Base-by-base conservation (phyloP, 2,888 invertebrate species). In the Meliscaeva auricollis region DNA sequence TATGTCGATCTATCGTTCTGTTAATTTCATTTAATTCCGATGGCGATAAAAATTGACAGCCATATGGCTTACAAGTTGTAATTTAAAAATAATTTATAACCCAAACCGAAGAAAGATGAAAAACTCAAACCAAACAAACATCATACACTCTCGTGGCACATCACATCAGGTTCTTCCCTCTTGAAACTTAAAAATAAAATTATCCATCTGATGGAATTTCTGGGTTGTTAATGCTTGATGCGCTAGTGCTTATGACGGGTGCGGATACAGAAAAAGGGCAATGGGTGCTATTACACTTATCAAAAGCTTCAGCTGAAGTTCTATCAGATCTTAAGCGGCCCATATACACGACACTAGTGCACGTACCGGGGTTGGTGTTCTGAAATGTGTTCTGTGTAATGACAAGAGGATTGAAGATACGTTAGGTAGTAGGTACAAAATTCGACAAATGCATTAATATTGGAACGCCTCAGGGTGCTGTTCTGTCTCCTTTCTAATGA, bases 31-130 rank as follows among this genome's bases (percentile, higher is more conserved):
- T 85, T 76, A 73, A 85, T 80, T 62, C 44, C 80, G 56, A 76
- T 81, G 85, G 76, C 76, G 70, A 85, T 85, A 85, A 81, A 81
- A 85, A 81, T 81, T 81, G 80, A 81, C 80, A 77, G 80, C 81
- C 80, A 85, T 81, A 85, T 81, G 81, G 85, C 64, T 81, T 77
- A 73, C 73, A 85, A 70, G 79, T 70, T 84, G 84, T 84, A 84
- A 74, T 75, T 73, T 85, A 77, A 68, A 81, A 85, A 85, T 85
- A 85, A 77, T 85, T 85, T 85, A 81, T 77, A 73, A 69, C 76
- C 76, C 22, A 20, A 52, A 66, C 44, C 68, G 68, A 60, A 66
- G 46, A 50, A 50, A 62, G 54, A 70, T 58, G 74, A 79, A 79
- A 76, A 22, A 7, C 58, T 46, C 44, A 64, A 64, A 64, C 46